Base-by-base conservation (phyloP, 2,113 vertebrate species). In the Melanerpes aurifrons region DNA sequence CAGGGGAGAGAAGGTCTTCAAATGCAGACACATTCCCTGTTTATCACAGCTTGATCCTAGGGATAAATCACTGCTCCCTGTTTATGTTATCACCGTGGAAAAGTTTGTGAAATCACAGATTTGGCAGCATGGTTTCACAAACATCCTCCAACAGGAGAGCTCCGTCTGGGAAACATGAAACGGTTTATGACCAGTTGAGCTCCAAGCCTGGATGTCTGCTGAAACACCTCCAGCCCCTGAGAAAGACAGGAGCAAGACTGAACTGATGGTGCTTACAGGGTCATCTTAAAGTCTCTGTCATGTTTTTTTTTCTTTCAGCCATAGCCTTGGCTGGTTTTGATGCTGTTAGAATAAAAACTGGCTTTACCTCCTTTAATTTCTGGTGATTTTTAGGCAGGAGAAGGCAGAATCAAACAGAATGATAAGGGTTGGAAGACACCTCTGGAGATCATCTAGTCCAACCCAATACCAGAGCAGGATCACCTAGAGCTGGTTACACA, bases 41-140 rank as follows among this genome's bases (percentile, higher is more conserved):
- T 54, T 82, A 82, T 53, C 3, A 7, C 66, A 86, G 58, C 58
- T 81, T 71, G 37, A 91, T 91, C 68, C 87, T 53, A 35, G 48
- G 45, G 87, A 91, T 92, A 94, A 93, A 89, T 92, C 89, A 50
- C 94, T 77, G 5, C 54, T 93, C 54, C 5, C 57, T 94, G 87
- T 96, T 95, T 94, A 86, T 35, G 43, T 89, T 86, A 87, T 86
- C 91, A 45, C 77, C 2, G 54, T 68, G 80, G 89, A 96, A 93
- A 73, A 91, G 82, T 92, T 91, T 86, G 79, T 93, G 91, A 90
- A 93, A 87, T 94, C 82, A 72, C 79, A 83, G 87, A 92, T 94
- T 77, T 84, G 87, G 82, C 91, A 87, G 72, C 40, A 7, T 3
- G 1, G 35, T 67, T 91, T 90, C 86, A 88, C 63, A 91, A 95